phyloP scores from a whole-genome alignment of 2,888 invertebrate genomes.

The Cosmia pyralina region DNA sequence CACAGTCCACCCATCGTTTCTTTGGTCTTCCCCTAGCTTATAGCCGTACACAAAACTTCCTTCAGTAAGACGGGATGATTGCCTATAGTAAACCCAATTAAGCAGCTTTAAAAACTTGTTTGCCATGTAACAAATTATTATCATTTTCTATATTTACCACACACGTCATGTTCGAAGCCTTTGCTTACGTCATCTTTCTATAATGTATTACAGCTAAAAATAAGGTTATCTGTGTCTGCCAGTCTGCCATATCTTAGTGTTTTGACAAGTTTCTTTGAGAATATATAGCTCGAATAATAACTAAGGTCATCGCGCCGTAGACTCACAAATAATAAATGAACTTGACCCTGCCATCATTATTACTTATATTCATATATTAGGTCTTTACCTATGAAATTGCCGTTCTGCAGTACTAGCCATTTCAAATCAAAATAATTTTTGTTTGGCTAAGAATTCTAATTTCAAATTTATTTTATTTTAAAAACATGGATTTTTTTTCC shows the following conservation, averaged over 20 bases:
- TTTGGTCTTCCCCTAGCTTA: too few species aligned
- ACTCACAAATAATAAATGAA: slow-evolving; percentile 32
- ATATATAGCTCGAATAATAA: slow-evolving; percentile 14
- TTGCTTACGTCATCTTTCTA: slow-evolving; percentile 41
- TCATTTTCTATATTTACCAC: slow-evolving; percentile 51
- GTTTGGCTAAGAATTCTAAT: too few species aligned
- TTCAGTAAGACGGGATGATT: neutral
- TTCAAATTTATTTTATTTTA: too few species aligned
- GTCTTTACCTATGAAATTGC: too few species aligned
- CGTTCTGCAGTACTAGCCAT: too few species aligned
- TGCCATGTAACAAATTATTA: slow-evolving; percentile 24
- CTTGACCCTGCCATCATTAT: slow-evolving; percentile 2
- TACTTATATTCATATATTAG: slow-evolving; percentile 15
- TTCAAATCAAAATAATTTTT: too few species aligned
- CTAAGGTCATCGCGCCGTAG: slow-evolving; percentile 19
- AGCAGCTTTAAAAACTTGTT: slow-evolving; percentile 19
- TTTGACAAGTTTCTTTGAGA: slow-evolving; percentile 15
- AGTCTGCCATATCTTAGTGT: slow-evolving; percentile 8
- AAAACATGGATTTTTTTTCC: too few species aligned
- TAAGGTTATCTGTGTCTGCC: slow-evolving; percentile 17
- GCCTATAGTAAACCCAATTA: neutral
- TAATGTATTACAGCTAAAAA: slow-evolving; percentile 30
- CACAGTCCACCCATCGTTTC: too few species aligned
- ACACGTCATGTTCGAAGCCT: slow-evolving; percentile 32
- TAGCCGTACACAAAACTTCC: neutral